Evolutionary conservation across 2,113 vertebrate species (phyloP).

Genomic region (Thalassoma bifasciatum): DNA sequence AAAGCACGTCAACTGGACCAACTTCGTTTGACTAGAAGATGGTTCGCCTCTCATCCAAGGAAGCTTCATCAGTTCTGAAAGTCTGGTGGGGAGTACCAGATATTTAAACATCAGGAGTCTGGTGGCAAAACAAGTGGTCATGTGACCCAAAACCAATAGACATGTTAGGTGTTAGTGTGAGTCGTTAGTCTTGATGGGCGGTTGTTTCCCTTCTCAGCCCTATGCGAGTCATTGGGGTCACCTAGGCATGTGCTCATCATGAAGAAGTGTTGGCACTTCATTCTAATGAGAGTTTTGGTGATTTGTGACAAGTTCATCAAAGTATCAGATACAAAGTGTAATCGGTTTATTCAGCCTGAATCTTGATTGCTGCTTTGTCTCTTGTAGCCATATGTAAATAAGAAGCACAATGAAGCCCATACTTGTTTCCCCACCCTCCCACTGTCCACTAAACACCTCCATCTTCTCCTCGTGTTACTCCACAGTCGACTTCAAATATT

Average conservation of each 20-base stretch:
- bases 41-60: no score
- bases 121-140: no score
- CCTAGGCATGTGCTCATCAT: background rate
- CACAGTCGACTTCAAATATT: slow-evolving; percentile 65
- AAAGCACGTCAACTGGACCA: no score
- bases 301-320: background rate
- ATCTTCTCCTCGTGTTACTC: slow-evolving; percentile 33
- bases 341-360: background rate
- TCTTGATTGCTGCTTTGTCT: slow-evolving; percentile 16
- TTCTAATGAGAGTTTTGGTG: background rate
- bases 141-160: no score
- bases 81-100: no score
- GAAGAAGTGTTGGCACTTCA: background rate
- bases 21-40: no score
- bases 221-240: no score
- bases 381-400: slow-evolving; percentile 34
- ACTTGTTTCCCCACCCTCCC: slow-evolving; percentile 41
- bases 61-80: no score
- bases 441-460: slow-evolving; percentile 13
- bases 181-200: no score
- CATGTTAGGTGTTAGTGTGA: no score
- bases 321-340: background rate
- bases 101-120: no score
- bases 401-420: slow-evolving; percentile 1
- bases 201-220: no score